Evolutionary conservation across 2,888 invertebrate genomes (phyloP).

Genomic region (Tenthredo amoena): DNA sequence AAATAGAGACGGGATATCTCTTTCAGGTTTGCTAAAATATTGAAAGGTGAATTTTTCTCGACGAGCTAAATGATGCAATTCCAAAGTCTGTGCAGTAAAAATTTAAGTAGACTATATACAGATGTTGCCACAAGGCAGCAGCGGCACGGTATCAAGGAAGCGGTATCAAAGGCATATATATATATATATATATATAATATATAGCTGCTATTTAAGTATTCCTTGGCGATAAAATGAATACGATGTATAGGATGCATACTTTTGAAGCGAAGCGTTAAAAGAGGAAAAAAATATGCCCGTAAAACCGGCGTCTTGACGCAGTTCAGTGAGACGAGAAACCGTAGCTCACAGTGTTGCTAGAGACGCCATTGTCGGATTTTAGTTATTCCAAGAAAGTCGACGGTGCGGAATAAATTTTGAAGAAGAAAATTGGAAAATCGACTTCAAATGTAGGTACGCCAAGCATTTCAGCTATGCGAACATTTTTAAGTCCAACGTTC

Average conservation of each 20-base stretch:
- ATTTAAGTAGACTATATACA: slow-evolving; percentile 3
- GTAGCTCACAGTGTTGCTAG: background rate
- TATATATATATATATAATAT: background rate
- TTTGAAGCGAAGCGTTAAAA: slow-evolving; percentile 32
- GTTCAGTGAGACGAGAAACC: slow-evolving; percentile 10
- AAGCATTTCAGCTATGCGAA: background rate
- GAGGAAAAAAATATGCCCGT: background rate
- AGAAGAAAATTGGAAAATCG: slow-evolving; percentile 3
- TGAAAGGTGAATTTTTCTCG: slow-evolving; percentile 9
- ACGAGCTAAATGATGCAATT: slow-evolving; percentile 4
- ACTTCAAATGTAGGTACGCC: slow-evolving; percentile 11
- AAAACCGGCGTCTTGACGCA: slow-evolving; percentile 15
- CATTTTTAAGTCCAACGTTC: slow-evolving; percentile 7
- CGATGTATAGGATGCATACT: slow-evolving; percentile 12
- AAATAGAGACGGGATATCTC: background rate
- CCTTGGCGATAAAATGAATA: slow-evolving; percentile 28
- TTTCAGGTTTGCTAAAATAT: background rate
- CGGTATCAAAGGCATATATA: background rate
- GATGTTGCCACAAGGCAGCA: background rate
- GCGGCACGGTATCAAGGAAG: background rate
- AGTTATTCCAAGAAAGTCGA: slow-evolving; percentile 33
- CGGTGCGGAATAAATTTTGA: slow-evolving; percentile 32
- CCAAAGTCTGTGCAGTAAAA: slow-evolving; percentile 4
- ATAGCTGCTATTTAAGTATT: slow-evolving; percentile 29
- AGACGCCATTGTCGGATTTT: background rate